Evolutionary conservation across 1,140 invertebrate species (phyloP), one percentile per base, ranked within the genome.

Genomic region (Diploscapter pachys): DNA sequence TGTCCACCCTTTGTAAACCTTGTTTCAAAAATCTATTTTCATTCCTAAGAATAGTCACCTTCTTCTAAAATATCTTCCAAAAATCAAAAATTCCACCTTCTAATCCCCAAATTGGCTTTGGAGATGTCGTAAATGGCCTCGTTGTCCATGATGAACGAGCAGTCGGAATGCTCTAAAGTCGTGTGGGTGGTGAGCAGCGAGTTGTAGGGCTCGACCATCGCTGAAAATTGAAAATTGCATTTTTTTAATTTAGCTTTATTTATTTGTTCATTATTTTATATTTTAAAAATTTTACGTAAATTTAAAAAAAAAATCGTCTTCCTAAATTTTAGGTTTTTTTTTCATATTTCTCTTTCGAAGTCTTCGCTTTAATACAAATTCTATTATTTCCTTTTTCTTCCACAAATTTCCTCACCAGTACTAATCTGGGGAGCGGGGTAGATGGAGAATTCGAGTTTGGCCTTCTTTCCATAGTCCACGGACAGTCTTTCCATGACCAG

Each of bases 21-120:
- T 93, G 85, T 94, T 92, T 80, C 93, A 94, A 82, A 94, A 93
- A 78, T 92, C 92, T 85, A 93, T 92, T 85, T 91, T 93, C 87
- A 93, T 92, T 31, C 93, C 81, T 76, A 77, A 72, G 52, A 77
- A 77, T 55, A 66, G 71, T 65, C 81, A 85, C 85, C 5, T 79
- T 79, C 62, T 80, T 78, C 61, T 81, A 79, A 57, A 80, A 72
- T 62, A 92, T 89, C 65, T 92, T 89, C 87, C 93, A 94, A 86
- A 94, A 93, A 85, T 94, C 92, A 80, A 93, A 94, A 82, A 94
- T 93, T 78, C 92, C 93, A 71, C 69, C 69, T 71, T 13, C n/a
- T 48, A 67, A 71, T 48, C 5, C 31, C 31, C n/a, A 78, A 56
- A 61, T 77, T 71, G 54, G 56, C 70, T 63, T 77, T 75, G 66